A percentile compares a stretch with the other conserved stretches of the same genome.
phyloP scores from a whole-genome alignment of 2,113 vertebrate genomes.

The Pavo muticus region DNA sequence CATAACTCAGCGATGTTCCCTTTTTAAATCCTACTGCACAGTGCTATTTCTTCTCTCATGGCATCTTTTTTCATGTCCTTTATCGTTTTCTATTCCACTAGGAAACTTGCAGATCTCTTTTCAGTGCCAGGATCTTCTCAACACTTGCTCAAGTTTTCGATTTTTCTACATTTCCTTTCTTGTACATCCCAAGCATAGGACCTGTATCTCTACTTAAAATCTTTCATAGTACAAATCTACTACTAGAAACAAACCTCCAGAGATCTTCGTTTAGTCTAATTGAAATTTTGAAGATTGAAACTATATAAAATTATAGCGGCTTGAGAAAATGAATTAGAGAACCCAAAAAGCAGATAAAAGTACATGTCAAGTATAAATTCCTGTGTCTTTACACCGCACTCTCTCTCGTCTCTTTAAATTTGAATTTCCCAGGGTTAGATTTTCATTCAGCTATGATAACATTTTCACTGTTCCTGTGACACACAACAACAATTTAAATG shows the following conservation, averaged over 20 bases:
- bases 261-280: not conserved
- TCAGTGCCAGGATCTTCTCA: not conserved
- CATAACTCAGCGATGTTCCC: not conserved
- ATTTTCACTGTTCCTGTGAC: not conserved
- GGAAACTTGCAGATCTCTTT: not conserved
- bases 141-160: not conserved
- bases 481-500: not conserved
- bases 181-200: not conserved
- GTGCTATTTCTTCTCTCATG: accelerated
- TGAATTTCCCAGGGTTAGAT: not conserved
- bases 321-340: not conserved
- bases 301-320: not conserved
- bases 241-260: not conserved
- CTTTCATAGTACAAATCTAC: not conserved
- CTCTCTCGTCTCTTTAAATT: not conserved
- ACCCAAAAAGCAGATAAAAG: not conserved
- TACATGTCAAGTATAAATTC: not conserved
- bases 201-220: not conserved
- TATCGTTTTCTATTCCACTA: not conserved
- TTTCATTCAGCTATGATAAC: not conserved
- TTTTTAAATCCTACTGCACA: not conserved
- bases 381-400: not conserved
- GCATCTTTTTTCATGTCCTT: not conserved
- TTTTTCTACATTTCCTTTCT: not conserved
- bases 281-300: not conserved